Evolutionary conservation across 2,888 invertebrate genomes (phyloP).

Genomic region (Cheiracanthium punctorium): DNA sequence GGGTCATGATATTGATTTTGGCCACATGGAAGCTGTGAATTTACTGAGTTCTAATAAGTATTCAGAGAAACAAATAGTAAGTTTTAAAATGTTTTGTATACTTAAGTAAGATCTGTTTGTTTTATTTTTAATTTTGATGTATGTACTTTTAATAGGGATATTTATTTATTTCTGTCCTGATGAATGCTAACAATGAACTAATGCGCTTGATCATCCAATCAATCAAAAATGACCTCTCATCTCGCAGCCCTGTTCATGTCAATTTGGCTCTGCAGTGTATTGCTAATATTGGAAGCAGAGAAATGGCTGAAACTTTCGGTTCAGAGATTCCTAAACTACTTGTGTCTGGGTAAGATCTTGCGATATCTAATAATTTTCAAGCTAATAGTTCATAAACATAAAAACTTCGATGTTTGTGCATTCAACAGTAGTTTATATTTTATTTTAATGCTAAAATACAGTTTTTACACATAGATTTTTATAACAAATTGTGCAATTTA

Average conservation of each 20-base stretch:
- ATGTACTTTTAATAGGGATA: conserved; percentile 85
- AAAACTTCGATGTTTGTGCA: no score
- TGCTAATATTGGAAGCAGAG: conserved; percentile 98
- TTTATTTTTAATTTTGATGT: conserved; percentile 5
- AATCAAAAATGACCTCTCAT: conserved; percentile 98
- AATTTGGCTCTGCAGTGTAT: conserved; percentile 99
- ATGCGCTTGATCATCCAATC: conserved; percentile 99
- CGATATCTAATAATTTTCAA: no score
- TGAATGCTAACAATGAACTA: conserved; percentile 98
- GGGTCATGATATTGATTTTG: conserved; percentile 99
- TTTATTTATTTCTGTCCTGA: conserved; percentile 98
- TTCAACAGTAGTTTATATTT: no score
- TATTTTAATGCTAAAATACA: no score
- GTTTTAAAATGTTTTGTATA: conserved; percentile 24
- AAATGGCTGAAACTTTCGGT: conserved; percentile 99
- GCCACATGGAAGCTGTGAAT: conserved; percentile 99
- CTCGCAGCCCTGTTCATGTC: conserved; percentile 97
- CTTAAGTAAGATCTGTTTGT: not conserved
- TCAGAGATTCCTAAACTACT: conserved; percentile 98
- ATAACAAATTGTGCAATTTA: no score
- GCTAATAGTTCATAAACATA: no score
- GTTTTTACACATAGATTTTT: no score
- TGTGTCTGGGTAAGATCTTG: conserved; percentile 89
- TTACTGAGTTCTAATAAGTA: conserved; percentile 99
- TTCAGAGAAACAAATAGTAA: conserved; percentile 98